Percentiles rank a stretch among this genome's conserved stretches.
Conservation (phyloP, 2,113 vertebrate genomes). For the Megalops atlanticus region DNA sequence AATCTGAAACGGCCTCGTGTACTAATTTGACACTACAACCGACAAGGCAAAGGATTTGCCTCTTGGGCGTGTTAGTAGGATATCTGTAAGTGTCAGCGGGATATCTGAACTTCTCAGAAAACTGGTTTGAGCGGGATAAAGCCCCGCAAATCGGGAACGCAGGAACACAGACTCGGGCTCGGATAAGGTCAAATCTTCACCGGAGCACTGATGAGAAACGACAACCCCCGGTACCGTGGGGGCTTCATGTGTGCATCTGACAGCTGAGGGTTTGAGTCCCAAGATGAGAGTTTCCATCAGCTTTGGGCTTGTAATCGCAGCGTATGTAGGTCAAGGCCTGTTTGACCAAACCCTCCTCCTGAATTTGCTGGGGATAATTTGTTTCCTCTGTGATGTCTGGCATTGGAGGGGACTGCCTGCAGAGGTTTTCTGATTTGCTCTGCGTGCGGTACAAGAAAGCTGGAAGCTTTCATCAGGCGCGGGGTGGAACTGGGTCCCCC, state of each 20-base stretch:
- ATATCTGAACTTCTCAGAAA: neutral
- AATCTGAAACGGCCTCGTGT: neutral
- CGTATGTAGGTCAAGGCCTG: neutral
- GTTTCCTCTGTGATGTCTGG: neutral
- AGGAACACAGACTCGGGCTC: neutral
- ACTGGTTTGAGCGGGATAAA: neutral
- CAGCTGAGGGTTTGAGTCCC: neutral
- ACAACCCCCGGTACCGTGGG: neutral
- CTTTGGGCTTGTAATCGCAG: neutral
- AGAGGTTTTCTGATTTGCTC: neutral
- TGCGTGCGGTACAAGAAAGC: neutral
- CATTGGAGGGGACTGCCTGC: neutral
- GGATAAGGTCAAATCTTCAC: neutral
- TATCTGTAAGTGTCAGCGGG: too few relatives aligned
- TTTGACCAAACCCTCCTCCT: neutral
- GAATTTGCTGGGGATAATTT: neutral
- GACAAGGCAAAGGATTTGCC: too few relatives aligned
- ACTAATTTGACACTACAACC: neutral
- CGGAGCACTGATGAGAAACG: neutral
- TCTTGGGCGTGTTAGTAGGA: too few relatives aligned
- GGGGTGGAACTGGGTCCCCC: neutral
- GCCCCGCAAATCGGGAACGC: neutral
- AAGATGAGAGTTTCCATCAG: neutral
- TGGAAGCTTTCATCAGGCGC: neutral
- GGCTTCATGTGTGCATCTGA: neutral